Evolutionary conservation across 2,113 vertebrate genomes (phyloP).

Genomic region (Catharus minimus): DNA sequence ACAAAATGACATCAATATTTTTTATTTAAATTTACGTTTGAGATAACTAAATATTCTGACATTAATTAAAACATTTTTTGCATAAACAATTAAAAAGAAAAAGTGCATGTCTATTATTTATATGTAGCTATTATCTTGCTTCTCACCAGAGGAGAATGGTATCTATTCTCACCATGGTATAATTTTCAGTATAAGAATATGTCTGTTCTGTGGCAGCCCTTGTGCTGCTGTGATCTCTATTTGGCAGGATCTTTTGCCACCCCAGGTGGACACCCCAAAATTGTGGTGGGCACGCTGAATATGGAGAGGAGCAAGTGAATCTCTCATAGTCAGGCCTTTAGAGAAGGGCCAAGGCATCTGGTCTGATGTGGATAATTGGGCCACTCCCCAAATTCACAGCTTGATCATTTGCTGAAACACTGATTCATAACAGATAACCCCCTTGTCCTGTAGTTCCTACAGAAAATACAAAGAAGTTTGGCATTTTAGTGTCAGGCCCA

Average conservation of each 20-base stretch:
- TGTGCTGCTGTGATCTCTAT: not conserved
- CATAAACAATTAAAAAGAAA: not conserved
- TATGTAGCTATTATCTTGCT: not conserved
- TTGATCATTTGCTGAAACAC: not conserved
- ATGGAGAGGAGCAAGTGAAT: not conserved
- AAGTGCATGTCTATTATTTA: not conserved
- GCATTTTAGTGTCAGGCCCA: not conserved
- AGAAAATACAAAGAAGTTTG: not conserved
- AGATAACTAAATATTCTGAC: not conserved
- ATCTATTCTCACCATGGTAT: not conserved
- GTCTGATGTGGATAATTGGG: not conserved
- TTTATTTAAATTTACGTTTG: not conserved
- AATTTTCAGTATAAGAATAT: not conserved
- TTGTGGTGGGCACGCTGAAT: not conserved
- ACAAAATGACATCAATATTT: not conserved
- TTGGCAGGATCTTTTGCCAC: not conserved
- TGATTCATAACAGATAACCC: accelerated
- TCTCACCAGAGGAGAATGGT: not conserved
- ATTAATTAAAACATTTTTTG: not conserved
- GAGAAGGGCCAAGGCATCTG: not conserved
- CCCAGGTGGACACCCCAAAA: no score
- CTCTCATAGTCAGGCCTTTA: not conserved
- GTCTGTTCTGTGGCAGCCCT: not conserved
- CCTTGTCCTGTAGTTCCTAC: not conserved
- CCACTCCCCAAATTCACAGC: not conserved